Evolutionary conservation across 2,113 vertebrate genomes (phyloP).

Genomic region (Nyctibius bracteatus): DNA sequence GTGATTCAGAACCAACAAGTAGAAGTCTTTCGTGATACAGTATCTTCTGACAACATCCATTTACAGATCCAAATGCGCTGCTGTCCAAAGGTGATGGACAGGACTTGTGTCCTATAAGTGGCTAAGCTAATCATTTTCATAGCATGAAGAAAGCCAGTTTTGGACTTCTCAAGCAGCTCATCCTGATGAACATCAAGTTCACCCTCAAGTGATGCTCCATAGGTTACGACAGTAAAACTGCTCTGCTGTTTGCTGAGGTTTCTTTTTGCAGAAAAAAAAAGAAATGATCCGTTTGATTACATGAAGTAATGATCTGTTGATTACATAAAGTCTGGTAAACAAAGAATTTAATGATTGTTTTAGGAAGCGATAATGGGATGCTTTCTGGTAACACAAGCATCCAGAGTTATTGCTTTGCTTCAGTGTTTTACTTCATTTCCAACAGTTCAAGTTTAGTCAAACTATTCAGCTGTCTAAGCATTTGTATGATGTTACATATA

Average conservation of each 20-base stretch:
- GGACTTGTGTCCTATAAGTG: background rate
- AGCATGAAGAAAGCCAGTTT: background rate
- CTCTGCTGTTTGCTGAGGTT: background rate
- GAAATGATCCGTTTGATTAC: too few species aligned
- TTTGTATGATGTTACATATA: background rate
- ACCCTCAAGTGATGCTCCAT: background rate
- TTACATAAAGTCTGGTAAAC: background rate
- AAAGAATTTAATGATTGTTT: background rate
- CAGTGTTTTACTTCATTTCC: background rate
- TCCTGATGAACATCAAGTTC: background rate
- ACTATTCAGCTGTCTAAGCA: background rate
- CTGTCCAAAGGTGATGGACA: background rate
- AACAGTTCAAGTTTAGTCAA: background rate
- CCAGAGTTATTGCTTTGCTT: background rate
- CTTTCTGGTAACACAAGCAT: background rate
- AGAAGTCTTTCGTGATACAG: background rate
- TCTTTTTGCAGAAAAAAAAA: background rate
- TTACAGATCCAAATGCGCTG: background rate
- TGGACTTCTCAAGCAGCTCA: background rate
- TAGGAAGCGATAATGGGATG: background rate
- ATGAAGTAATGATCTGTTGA: background rate
- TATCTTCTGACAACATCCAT: background rate
- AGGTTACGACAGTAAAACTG: background rate
- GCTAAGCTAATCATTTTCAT: background rate
- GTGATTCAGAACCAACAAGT: background rate